Percentiles rank a stretch among this genome's conserved stretches.
Evolutionary conservation across 92 coral and sea anemone species (phyloP).

Genomic region (Heliopora coerulea): DNA sequence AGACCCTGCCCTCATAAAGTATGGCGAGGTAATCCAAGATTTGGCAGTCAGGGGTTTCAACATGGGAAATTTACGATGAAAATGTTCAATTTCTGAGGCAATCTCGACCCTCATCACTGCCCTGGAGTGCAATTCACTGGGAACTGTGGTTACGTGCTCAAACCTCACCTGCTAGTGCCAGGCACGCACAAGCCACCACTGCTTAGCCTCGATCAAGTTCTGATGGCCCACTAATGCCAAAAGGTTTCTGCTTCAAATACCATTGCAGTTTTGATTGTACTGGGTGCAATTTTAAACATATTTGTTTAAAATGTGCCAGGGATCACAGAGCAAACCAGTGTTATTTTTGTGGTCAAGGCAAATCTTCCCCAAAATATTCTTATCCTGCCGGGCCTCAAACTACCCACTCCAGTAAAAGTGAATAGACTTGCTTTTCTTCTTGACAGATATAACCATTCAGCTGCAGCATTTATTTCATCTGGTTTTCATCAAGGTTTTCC

Average conservation of each 20-base stretch:
- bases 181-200: no score
- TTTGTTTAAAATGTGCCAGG: conserved; percentile 48
- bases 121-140: conserved; percentile 44
- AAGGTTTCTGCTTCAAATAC: conserved; percentile 41
- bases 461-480: not conserved
- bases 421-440: conserved; percentile 30
- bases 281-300: conserved; percentile 48
- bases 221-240: conserved; percentile 26
- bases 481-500: not conserved
- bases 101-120: not conserved
- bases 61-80: conserved; percentile 48
- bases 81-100: conserved; percentile 36
- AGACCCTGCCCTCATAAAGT: conserved; percentile 35
- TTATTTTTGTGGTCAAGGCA: conserved; percentile 46
- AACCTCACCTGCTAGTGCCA: conserved; percentile 14
- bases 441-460: conserved; percentile 34
- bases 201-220: not conserved
- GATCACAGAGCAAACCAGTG: conserved; percentile 37
- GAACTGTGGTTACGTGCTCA: conserved; percentile 51
- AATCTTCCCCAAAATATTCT: conserved; percentile 20
- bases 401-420: conserved; percentile 52
- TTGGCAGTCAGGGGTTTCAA: conserved; percentile 27
- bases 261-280: conserved; percentile 42
- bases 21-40: conserved; percentile 26
- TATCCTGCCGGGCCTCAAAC: not conserved